Conservation (phyloP, 1,140 invertebrate genomes). For the Goniozus legneri region DNA sequence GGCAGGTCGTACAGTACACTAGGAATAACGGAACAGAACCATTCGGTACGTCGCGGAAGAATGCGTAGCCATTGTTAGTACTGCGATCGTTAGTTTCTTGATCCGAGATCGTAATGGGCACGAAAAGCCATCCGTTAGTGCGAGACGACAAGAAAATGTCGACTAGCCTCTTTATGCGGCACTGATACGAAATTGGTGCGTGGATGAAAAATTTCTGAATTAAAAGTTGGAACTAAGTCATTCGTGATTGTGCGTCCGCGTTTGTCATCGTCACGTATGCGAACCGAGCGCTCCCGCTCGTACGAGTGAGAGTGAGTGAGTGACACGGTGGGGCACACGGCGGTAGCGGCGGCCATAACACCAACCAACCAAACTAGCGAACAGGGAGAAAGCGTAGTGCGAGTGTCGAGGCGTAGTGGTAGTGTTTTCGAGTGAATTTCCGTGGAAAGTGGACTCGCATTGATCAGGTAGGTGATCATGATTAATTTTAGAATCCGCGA, state of each 20-base stretch:
- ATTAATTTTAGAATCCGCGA: conserved; percentile 13
- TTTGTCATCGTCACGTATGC: conserved; percentile 21
- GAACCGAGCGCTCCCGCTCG: conserved; percentile 23
- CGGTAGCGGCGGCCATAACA: conserved; percentile 49
- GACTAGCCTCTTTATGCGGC: conserved; percentile 27
- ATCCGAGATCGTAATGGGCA: conserved; percentile 48
- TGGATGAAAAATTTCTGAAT: not conserved
- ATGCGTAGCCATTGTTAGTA: conserved; percentile 56
- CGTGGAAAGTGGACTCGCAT: conserved; percentile 38
- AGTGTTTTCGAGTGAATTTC: conserved; percentile 38
- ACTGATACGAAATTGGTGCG: conserved; percentile 32
- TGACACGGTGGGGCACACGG: conserved; percentile 32
- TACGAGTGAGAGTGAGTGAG: conserved; percentile 39
- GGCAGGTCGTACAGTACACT: conserved; percentile 14
- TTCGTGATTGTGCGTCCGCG: conserved; percentile 30
- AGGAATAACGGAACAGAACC: conserved; percentile 43
- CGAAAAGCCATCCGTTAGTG: conserved; percentile 32
- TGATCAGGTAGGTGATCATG: conserved; percentile 42
- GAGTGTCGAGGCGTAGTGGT: conserved; percentile 35
- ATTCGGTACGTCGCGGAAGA: conserved; percentile 46
- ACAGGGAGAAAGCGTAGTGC: conserved; percentile 45
- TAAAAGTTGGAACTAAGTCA: not conserved
- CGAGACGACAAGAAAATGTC: conserved; percentile 30
- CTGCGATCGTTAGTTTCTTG: conserved; percentile 46
- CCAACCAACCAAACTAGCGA: conserved; percentile 43